Evolutionary conservation across 2,797 vertebrate genomes (phyloP).

Genomic region (Alca torda): DNA sequence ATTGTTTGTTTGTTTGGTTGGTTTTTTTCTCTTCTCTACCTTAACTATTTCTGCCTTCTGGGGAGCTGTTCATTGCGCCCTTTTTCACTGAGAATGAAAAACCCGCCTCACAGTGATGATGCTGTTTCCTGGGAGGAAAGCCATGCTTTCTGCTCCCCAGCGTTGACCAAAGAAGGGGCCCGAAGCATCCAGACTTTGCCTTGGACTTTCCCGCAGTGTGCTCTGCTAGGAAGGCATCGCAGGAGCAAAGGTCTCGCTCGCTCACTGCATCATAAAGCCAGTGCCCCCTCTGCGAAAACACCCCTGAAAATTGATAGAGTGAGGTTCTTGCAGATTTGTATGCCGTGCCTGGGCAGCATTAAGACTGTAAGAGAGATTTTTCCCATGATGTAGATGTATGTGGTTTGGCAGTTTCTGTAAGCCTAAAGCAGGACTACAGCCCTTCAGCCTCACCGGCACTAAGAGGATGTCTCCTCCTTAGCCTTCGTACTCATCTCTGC

Average conservation of each 20-base stretch:
- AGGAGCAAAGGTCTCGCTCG: not conserved
- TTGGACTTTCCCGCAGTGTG: not conserved
- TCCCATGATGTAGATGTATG: not conserved
- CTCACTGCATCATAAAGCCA: not conserved
- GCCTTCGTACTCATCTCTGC: not conserved
- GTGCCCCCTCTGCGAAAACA: not conserved
- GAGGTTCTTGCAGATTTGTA: not conserved
- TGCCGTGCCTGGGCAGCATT: not conserved
- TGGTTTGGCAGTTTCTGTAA: not conserved
- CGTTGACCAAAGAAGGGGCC: not conserved
- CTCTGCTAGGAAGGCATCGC: not conserved
- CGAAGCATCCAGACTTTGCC: not conserved
- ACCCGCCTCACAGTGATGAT: not conserved
- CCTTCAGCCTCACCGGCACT: not conserved
- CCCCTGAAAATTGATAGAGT: not conserved
- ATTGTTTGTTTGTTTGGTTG: not conserved
- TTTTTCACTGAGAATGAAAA: not conserved
- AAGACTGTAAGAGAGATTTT: not conserved
- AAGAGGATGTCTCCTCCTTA: not conserved
- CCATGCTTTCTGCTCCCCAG: not conserved
- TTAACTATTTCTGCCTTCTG: not conserved
- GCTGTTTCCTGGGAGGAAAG: not conserved
- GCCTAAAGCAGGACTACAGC: not conserved
- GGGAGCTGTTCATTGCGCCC: not conserved
- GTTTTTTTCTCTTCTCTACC: too few species aligned